A percentile compares a stretch with the other conserved stretches of the same genome.
phyloP scores from a whole-genome alignment of 2,888 invertebrate genomes.

The Andrena bucephala region DNA sequence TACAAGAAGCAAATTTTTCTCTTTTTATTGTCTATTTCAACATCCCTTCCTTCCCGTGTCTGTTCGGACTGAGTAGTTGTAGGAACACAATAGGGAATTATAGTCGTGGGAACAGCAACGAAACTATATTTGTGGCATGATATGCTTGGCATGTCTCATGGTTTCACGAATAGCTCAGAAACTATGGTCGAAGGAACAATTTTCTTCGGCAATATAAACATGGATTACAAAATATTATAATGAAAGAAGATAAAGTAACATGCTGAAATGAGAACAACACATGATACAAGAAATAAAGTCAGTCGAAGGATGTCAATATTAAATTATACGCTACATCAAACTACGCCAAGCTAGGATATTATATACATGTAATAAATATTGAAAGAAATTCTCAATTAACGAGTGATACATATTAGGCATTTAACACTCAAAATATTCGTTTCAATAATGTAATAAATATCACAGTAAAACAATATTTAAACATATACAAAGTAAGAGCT shows the following conservation, averaged over 20 bases:
- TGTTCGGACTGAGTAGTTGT: constrained; percentile 68
- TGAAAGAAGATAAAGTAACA: constrained; percentile 10
- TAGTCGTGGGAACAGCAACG: constrained; percentile 73
- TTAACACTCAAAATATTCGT: not conserved
- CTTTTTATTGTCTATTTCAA: constrained; percentile 76
- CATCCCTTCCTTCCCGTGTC: constrained; percentile 86
- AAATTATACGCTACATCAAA: not conserved
- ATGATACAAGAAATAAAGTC: constrained; percentile 12
- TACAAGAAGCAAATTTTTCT: constrained; percentile 75
- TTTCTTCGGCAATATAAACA: not conserved
- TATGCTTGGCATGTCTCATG: not conserved
- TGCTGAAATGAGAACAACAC: constrained; percentile 46
- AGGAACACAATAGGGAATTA: constrained; percentile 57
- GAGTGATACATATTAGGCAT: too few species aligned
- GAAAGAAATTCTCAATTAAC: not conserved
- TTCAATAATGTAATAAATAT: not conserved
- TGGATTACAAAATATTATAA: not conserved
- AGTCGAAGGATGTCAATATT: not conserved
- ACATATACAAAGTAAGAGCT: not conserved
- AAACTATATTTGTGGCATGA: constrained; percentile 60
- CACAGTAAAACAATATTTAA: not conserved
- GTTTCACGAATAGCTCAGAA: constrained; percentile 16
- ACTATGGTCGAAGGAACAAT: constrained; percentile 7
- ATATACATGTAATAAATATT: not conserved
- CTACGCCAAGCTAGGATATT: not conserved